A percentile compares a stretch with the other conserved stretches of the same genome.
Conservation (phyloP, 2,113 vertebrate species). For the Microcebus tavaratra region DNA sequence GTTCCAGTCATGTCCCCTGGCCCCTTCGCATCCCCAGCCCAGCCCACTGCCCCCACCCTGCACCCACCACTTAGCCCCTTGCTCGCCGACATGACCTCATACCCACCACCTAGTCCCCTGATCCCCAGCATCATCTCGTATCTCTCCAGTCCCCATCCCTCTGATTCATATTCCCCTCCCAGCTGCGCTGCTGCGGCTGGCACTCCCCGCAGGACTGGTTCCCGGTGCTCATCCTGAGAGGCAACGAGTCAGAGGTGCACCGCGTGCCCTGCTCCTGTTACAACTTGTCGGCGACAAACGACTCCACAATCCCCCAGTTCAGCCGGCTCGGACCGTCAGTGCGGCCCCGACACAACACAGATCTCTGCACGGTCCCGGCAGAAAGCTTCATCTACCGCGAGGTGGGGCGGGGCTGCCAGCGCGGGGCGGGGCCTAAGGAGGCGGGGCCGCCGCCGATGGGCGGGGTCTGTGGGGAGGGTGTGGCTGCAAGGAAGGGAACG, state of each 20-base stretch:
- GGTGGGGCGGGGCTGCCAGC: slow-evolving; percentile 38
- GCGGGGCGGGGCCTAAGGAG: neutral
- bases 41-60: neutral
- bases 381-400: slow-evolving; percentile 53
- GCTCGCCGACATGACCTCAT: neutral
- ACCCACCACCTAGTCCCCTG: neutral
- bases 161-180: neutral
- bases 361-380: slow-evolving; percentile 34
- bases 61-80: neutral
- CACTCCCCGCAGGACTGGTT: slow-evolving; percentile 78
- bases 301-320: slow-evolving; percentile 27
- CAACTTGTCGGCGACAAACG: slow-evolving; percentile 65
- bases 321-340: neutral
- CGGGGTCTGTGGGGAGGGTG: too few species aligned
- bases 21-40: neutral
- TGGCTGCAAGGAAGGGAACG: neutral
- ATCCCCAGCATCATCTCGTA: neutral
- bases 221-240: slow-evolving; percentile 7
- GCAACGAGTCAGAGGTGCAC: slow-evolving; percentile 32
- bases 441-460: neutral
- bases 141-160: neutral
- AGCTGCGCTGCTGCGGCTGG: slow-evolving; percentile 84
- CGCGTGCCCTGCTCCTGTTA: slow-evolving; percentile 81
- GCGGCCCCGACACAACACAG: neutral
- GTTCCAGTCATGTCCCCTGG: neutral